Evolutionary conservation across 2,888 invertebrate species (phyloP), one percentile per base, ranked within the genome.

Genomic region (Brachycybe producta): DNA sequence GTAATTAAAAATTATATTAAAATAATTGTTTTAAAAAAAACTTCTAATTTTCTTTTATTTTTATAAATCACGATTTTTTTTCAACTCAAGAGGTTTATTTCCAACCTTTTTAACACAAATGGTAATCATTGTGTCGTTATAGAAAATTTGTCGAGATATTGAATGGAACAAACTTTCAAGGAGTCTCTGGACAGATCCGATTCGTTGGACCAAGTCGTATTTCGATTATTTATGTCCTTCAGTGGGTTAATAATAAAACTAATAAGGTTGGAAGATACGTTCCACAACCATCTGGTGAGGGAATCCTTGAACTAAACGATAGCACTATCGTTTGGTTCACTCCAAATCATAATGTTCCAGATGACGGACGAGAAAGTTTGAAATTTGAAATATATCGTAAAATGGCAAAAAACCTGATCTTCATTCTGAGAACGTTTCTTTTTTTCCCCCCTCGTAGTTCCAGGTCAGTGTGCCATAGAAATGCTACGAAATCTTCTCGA

Each of bases 181-280:
- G 85, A 2, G 79, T 83, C 0, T 82, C 83, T 0, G 84, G 84
- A 0, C 69, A 73, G 52, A 79, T 84, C 4, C 74, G 75, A 56
- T 84, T 84, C 62, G 67, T 73, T 1, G 80, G 80, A 0, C 77
- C 80, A 1, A 80, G 83, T 3, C 69, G 84, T 30, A 57, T 63
- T 11, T 65, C 66, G 19, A 64, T 64, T 41, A 63, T 70, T 34
- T 59, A 64, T 52, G 63, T 70, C 32, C 59, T 62, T 49, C 69
- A 70, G 58, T 64, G 62, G 56, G 61, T 63, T 49, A 60, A 61
- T 36, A 64, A 65, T 51, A 59, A 58, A 39, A 61, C 62, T 3
- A 52, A 55, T 21, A 53, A 61, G 27, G 59, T 68, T 19, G 68
- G 67, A 15, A 59, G 60, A 7, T 68, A 64, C 51, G 53, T 56